phyloP scores from a whole-genome alignment of 2,797 vertebrate genomes.

The Coilia nasus region DNA sequence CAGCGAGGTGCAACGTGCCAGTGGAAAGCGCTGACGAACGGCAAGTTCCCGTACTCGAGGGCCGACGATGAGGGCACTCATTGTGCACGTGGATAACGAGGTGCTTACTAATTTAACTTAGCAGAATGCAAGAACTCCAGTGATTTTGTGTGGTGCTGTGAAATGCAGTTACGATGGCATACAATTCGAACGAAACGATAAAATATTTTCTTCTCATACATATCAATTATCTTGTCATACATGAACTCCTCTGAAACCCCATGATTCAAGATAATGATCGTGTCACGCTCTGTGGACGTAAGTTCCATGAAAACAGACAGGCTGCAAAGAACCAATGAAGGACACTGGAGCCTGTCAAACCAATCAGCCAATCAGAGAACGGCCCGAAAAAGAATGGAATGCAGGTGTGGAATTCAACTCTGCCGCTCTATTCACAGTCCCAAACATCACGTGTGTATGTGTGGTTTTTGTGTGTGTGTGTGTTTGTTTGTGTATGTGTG shows the following conservation, averaged over 20 bases:
- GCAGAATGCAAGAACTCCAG: too few relatives aligned
- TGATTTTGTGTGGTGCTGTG: too few relatives aligned
- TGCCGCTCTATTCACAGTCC: neutral
- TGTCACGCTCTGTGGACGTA: neutral
- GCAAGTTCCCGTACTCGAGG: neutral
- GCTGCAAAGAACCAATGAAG: neutral
- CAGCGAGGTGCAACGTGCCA: neutral
- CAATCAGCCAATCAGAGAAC: neutral
- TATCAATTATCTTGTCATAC: neutral
- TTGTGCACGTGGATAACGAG: too few relatives aligned
- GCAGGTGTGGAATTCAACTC: constrained; percentile 49
- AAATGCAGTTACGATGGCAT: too few relatives aligned
- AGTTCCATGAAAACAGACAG: neutral
- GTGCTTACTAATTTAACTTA: too few relatives aligned
- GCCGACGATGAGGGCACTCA: too few relatives aligned
- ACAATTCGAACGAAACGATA: neutral
- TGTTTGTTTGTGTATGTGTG: constrained; percentile 1
- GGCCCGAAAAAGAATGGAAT: constrained; percentile 58
- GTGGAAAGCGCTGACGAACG: neutral
- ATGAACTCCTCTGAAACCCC: neutral
- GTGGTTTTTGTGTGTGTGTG: neutral
- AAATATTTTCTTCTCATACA: neutral
- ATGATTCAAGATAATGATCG: neutral
- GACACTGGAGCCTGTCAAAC: neutral
- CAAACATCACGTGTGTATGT: neutral